phyloP scores from a whole-genome alignment of 2,113 vertebrate genomes.

The Paracanthobrama guichenoti region DNA sequence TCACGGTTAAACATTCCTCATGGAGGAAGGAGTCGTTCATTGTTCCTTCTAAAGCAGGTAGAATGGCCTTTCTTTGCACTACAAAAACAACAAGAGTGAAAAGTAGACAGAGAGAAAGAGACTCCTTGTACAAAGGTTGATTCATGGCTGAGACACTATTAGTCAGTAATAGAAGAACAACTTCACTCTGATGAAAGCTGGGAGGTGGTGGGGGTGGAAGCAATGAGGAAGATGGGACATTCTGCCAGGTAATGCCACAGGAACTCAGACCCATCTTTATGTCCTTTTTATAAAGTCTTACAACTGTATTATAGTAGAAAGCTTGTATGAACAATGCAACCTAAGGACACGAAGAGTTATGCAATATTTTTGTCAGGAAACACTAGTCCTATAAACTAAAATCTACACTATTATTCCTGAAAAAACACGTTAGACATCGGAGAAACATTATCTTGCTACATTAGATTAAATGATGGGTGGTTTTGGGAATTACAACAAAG shows the following conservation, averaged over 20 bases:
- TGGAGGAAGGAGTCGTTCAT: conserved; percentile 4
- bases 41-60: conserved; percentile 19
- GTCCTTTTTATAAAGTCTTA: neutral
- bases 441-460: conserved; percentile 45
- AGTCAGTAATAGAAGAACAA: conserved; percentile 39
- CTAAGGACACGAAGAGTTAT: neutral
- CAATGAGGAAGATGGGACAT: neutral
- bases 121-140: conserved; percentile 28
- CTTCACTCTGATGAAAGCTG: neutral
- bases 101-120: neutral
- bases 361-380: neutral
- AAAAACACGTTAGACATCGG: conserved; percentile 33
- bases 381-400: neutral
- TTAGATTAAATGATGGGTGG: conserved; percentile 38
- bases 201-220: neutral
- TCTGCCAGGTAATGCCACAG: conserved; percentile 14
- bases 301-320: neutral
- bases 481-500: conserved; percentile 42
- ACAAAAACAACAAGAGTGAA: neutral
- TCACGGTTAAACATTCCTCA: conserved; percentile 24
- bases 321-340: neutral
- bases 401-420: neutral
- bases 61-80: conserved; percentile 38
- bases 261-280: neutral
- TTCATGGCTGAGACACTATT: conserved; percentile 40